Conservation (phyloP, 1,140 invertebrate species). For the Aphelenchoides fujianensis region DNA sequence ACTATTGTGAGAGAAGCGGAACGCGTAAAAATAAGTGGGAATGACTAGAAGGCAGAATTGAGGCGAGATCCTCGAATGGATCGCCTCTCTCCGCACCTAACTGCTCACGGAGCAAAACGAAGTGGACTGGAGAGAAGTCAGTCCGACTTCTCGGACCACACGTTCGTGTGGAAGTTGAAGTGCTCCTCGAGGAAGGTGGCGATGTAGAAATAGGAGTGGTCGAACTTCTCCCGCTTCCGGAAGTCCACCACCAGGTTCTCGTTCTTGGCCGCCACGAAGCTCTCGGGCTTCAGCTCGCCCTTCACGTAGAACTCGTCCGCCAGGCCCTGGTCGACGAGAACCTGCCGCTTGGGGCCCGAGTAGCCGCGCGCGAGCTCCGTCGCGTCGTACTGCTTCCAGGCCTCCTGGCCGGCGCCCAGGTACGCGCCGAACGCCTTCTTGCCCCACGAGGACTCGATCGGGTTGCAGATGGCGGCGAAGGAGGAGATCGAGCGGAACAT, state of each 20-base stretch:
- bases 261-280: slow-evolving; percentile 71
- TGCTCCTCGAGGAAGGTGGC: slow-evolving; percentile 89
- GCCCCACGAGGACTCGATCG: slow-evolving; percentile 79
- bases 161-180: slow-evolving; percentile 65
- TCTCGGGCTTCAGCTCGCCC: slow-evolving; percentile 79
- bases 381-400: slow-evolving; percentile 86
- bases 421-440: slow-evolving; percentile 78
- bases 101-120: too few relatives aligned
- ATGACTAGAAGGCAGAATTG: too few relatives aligned
- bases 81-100: too few relatives aligned
- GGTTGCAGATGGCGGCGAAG: slow-evolving; percentile 94
- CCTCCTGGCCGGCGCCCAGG: slow-evolving; percentile 69
- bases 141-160: slow-evolving; percentile 4
- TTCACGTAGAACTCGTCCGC: slow-evolving; percentile 77
- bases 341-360: slow-evolving; percentile 76
- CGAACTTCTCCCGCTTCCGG: slow-evolving; percentile 78
- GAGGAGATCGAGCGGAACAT: slow-evolving; percentile 84
- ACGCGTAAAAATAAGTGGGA: too few relatives aligned
- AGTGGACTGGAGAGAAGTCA: too few relatives aligned
- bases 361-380: slow-evolving; percentile 78
- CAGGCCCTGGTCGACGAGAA: slow-evolving; percentile 89
- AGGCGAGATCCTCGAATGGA: too few relatives aligned
- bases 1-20: too few relatives aligned
- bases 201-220: slow-evolving; percentile 94
- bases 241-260: slow-evolving; percentile 73